Evolutionary conservation across 2,888 invertebrate species (phyloP).

Genomic region (Hypomecis atomaria): DNA sequence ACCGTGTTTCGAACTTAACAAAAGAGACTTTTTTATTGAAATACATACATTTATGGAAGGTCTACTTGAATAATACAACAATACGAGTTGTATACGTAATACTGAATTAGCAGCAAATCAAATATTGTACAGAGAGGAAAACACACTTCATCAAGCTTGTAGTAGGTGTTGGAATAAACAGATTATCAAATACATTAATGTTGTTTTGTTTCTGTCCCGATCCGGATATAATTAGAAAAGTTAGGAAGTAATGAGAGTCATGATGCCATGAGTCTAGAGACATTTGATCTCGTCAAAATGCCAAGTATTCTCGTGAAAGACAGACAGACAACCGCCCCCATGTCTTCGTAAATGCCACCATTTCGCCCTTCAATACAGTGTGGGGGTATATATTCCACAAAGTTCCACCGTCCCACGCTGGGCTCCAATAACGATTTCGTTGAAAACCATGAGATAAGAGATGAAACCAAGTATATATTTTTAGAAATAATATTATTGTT

Average conservation of each 20-base stretch:
- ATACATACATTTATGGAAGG: neutral
- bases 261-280: slow-evolving; percentile 13
- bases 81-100: neutral
- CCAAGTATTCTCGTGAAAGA: slow-evolving; percentile 48
- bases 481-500: slow-evolving; percentile 11
- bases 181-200: neutral
- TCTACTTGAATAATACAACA: slow-evolving; percentile 3
- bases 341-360: slow-evolving; percentile 64
- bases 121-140: too few species aligned
- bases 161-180: neutral
- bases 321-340: slow-evolving; percentile 60
- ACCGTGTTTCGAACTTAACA: slow-evolving; percentile 17
- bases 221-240: slow-evolving; percentile 1
- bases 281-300: slow-evolving; percentile 25
- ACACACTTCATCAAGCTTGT: too few species aligned
- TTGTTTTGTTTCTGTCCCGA: neutral
- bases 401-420: slow-evolving; percentile 51
- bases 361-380: slow-evolving; percentile 62
- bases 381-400: slow-evolving; percentile 55
- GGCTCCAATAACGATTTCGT: slow-evolving; percentile 48
- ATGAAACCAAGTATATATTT: slow-evolving; percentile 35
- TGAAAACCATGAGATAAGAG: slow-evolving; percentile 37
- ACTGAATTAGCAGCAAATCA: too few species aligned
- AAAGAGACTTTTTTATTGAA: slow-evolving; percentile 1
- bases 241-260: slow-evolving; percentile 10